Conservation (phyloP, 2,113 vertebrate species). For the Agelaius phoeniceus region DNA sequence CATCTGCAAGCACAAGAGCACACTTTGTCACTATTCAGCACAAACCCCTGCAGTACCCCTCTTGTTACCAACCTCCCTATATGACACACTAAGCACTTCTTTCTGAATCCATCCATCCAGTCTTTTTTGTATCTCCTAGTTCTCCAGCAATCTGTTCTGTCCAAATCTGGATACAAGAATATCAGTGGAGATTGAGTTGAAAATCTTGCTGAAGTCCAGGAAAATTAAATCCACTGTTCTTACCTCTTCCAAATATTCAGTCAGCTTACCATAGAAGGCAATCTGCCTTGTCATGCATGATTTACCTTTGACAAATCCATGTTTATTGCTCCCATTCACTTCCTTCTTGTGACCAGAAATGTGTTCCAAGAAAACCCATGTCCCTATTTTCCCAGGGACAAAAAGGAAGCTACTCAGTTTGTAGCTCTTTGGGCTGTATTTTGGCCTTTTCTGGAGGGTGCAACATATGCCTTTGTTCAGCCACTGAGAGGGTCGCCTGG, state of each 20-base stretch:
- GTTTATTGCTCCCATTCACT: background rate
- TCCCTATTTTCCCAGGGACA: background rate
- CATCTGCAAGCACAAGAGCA: background rate
- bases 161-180: background rate
- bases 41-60: background rate
- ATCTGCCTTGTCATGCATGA: background rate
- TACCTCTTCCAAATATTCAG: background rate
- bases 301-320: background rate
- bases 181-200: background rate
- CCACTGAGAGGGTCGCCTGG: background rate
- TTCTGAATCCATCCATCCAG: background rate
- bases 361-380: background rate
- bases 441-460: background rate
- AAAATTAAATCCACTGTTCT: background rate
- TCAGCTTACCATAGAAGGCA: background rate
- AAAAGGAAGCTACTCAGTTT: background rate
- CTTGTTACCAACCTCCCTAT: background rate
- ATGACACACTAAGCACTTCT: background rate
- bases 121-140: background rate
- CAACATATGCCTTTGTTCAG: background rate
- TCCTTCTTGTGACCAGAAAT: background rate
- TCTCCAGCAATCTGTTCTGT: background rate
- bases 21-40: background rate
- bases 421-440: background rate
- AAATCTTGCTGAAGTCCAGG: background rate